phyloP scores from a whole-genome alignment of 2,888 invertebrate species.

The Drosophila quasianomalipes region DNA sequence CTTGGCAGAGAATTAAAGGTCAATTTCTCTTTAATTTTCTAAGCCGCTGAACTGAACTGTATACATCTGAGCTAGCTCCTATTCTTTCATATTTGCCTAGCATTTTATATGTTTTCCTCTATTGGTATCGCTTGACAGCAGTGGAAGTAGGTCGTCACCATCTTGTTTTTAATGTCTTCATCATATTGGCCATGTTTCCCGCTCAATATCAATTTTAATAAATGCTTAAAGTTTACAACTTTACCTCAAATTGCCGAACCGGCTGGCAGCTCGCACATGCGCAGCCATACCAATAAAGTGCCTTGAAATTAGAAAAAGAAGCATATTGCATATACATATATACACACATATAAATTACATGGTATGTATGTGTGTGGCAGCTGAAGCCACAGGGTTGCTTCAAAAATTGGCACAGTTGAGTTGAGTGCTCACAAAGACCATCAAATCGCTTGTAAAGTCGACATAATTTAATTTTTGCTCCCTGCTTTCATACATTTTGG shows the following conservation, averaged over 20 bases:
- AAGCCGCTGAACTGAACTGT: too few species aligned
- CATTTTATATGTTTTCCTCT: not conserved
- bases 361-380: not conserved
- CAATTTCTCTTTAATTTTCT: too few species aligned
- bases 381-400: constrained; percentile 27
- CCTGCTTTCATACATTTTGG: constrained; percentile 14
- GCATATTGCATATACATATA: not conserved
- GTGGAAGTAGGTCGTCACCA: not conserved
- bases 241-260: constrained; percentile 32
- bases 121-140: not conserved
- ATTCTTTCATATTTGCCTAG: not conserved
- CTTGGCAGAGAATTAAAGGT: too few species aligned
- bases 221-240: constrained; percentile 40
- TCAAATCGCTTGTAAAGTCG: constrained; percentile 61
- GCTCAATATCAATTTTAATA: constrained; percentile 36
- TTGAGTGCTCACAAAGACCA: constrained; percentile 13
- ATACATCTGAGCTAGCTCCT: not conserved
- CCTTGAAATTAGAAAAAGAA: constrained; percentile 30
- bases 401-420: constrained; percentile 10
- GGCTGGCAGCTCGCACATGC: constrained; percentile 13
- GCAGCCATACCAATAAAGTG: constrained; percentile 24
- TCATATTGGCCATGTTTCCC: constrained; percentile 4
- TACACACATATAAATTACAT: not conserved
- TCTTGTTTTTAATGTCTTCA: constrained; percentile 22
- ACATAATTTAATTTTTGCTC: constrained; percentile 68